Conservation (phyloP, 1,140 invertebrate genomes). For the Nylanderia fulva region DNA sequence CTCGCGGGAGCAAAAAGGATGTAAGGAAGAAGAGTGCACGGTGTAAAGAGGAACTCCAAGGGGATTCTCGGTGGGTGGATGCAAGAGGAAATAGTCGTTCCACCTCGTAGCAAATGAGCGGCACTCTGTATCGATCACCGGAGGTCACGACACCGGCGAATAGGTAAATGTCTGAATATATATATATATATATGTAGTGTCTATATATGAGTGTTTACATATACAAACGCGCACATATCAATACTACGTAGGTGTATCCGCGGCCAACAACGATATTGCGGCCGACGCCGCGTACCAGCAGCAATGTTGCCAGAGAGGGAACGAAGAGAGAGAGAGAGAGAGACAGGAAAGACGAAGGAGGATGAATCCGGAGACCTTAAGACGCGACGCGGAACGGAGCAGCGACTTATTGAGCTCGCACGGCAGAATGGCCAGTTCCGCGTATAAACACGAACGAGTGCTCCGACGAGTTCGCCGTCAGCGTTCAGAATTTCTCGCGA, state of each 20-base stretch:
- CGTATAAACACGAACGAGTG: slow-evolving; percentile 63
- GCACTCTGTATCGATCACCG: slow-evolving; percentile 71
- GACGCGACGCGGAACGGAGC: slow-evolving; percentile 40
- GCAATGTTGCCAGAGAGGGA: not conserved
- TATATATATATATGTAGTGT: not conserved
- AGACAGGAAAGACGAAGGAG: not conserved
- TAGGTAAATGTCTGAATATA: slow-evolving; percentile 65
- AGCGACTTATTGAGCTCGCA: slow-evolving; percentile 58
- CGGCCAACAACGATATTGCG: slow-evolving; percentile 60
- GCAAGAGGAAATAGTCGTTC: slow-evolving; percentile 62
- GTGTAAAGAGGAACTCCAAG: too few species aligned
- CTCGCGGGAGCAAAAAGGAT: not conserved
- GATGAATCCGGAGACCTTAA: slow-evolving; percentile 61
- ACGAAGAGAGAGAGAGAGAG: slow-evolving; percentile 3
- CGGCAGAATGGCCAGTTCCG: slow-evolving; percentile 60
- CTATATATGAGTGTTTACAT: not conserved
- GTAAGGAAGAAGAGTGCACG: not conserved
- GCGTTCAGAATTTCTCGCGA: slow-evolving; percentile 1
- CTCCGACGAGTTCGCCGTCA: slow-evolving; percentile 49
- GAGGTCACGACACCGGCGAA: slow-evolving; percentile 71
- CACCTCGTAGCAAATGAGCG: slow-evolving; percentile 74
- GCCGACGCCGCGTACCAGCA: slow-evolving; percentile 47
- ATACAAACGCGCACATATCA: not conserved
- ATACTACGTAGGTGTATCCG: not conserved
- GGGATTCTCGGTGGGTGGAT: slow-evolving; percentile 11